Evolutionary conservation across 2,888 invertebrate genomes (phyloP), one percentile per base, ranked within the genome.

Genomic region (Hypsopygia costalis): DNA sequence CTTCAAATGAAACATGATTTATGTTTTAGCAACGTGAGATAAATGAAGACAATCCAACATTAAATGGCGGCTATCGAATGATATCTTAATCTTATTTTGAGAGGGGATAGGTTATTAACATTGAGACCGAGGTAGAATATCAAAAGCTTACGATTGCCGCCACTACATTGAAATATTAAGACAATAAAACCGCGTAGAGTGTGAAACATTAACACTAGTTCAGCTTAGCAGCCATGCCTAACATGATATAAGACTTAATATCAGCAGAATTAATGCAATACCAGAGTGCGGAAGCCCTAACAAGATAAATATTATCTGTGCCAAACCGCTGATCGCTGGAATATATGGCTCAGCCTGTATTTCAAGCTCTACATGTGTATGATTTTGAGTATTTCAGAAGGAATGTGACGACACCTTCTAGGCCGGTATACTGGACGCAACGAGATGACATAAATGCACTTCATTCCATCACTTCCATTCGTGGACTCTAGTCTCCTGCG

Each of bases 171-270:
- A 62, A 62, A 62, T 63, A 68, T 62, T 56, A 58, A 56, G 44
- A 61, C 62, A 62, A 62, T 65, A 62, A 63, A 61, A 55, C 51
- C 57, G 41, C 46, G 42, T 40, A 34, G 49, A 52, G 58, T 58
- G 58, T 57, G 49, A 51, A 63, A 58, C 57, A 67, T 68, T 61
- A 60, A 54, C 60, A 49, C 59, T 51, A 49, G 54, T 49, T 53
- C 45, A 50, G 52, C 44, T 48, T 44, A 59, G 61, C 61, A 63
- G 51, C 56, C 69, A 58, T 68, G 54, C 49, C 68, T 55, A 63
- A 66, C 50, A 46, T 59, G 61, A 63, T 57, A 58, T 58, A 63
- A 52, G 55, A 58, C 57, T 60, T 59, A 62, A 57, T 60, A 58
- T 51, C 33, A 12, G 33, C 28, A 20, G 27, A 11, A 27, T 27